Evolutionary conservation across 2,113 vertebrate species (phyloP).

Genomic region (Caranx melampygus): DNA sequence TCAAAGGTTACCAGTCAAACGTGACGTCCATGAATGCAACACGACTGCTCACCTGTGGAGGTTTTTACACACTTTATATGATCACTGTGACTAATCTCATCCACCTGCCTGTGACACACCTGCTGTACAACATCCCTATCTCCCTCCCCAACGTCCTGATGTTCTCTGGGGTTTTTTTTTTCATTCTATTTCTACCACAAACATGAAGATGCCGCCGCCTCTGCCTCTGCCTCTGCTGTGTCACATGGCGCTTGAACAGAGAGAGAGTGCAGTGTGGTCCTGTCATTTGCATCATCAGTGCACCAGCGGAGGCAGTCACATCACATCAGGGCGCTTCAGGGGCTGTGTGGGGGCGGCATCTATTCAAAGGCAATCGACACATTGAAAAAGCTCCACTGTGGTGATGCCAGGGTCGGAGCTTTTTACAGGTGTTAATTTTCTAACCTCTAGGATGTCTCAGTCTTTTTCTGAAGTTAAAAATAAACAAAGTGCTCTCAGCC

Average conservation of each 20-base stretch:
- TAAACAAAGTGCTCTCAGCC: slow-evolving; percentile 6
- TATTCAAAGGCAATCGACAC: slow-evolving; percentile 56
- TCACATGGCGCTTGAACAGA: neutral
- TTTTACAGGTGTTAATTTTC: slow-evolving; percentile 44
- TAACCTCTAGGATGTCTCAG: neutral
- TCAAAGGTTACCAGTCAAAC: slow-evolving; percentile 54
- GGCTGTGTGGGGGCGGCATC: slow-evolving; percentile 34
- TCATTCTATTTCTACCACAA: neutral
- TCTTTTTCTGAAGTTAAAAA: slow-evolving; percentile 15
- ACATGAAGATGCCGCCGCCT: neutral
- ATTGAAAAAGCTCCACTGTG: slow-evolving; percentile 7
- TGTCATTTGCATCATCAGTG: slow-evolving; percentile 50
- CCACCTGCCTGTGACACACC: too few species aligned
- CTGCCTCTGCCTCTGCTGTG: slow-evolving; percentile 28
- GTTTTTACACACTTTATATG: too few species aligned
- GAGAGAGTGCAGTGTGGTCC: slow-evolving; percentile 26
- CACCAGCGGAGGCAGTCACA: slow-evolving; percentile 25
- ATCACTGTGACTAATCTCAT: neutral
- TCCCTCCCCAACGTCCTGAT: neutral
- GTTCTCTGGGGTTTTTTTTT: neutral
- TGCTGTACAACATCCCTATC: neutral
- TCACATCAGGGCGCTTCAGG: slow-evolving; percentile 45
- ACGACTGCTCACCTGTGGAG: neutral
- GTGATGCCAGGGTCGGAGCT: slow-evolving; percentile 9
- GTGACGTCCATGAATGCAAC: neutral